These are phyloP conservation scores for Halcyon chelicuti DNA, from an alignment of 2,797 vertebrate species.

Conservation along the genomic window DNA sequence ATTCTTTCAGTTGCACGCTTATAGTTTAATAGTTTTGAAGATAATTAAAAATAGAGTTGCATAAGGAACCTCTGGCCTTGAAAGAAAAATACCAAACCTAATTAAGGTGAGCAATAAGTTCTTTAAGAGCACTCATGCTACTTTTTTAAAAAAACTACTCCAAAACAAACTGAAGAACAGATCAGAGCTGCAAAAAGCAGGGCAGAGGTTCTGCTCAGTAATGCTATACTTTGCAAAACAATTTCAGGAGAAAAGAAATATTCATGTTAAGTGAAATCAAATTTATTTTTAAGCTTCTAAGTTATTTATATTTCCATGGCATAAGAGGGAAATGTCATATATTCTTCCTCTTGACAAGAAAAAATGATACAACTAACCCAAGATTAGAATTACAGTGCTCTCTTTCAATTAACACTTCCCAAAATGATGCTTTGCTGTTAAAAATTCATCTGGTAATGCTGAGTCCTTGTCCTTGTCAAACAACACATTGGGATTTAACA, in stretches of 20 bases:
- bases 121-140: background rate
- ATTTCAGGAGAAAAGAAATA: background rate
- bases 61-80: background rate
- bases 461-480: background rate
- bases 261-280: background rate
- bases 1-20: background rate
- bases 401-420: background rate
- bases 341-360: background rate
- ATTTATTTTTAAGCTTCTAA: background rate
- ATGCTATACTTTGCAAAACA: background rate
- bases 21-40: background rate
- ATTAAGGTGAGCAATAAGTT: background rate
- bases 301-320: background rate
- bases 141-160: background rate
- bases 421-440: background rate
- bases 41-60: background rate
- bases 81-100: background rate
- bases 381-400: background rate
- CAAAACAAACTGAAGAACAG: background rate
- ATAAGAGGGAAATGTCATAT: background rate
- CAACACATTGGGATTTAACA: background rate
- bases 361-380: background rate
- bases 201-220: background rate
- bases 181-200: background rate
- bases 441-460: background rate